Evolutionary conservation across 37 sponge, comb jelly and placozoan species (phyloP).

Genomic region (Ephydatia muelleri): DNA sequence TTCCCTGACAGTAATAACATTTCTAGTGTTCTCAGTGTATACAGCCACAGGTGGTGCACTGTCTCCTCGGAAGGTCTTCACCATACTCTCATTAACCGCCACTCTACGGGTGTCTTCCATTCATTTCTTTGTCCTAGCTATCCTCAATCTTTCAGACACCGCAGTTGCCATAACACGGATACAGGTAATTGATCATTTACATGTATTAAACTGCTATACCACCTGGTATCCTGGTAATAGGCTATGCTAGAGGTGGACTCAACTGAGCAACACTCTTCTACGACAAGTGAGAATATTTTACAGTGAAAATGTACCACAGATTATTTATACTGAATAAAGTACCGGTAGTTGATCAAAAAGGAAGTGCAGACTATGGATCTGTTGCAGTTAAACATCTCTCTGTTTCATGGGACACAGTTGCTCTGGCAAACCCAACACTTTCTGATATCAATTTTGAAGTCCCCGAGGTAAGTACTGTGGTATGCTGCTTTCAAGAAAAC

Average conservation of each 20-base stretch:
- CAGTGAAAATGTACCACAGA: no score
- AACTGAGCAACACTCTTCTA: no score
- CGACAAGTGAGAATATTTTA: no score
- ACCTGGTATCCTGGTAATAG: background rate
- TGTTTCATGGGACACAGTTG: no score
- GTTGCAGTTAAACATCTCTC: no score
- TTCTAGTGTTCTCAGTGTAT: slow-evolving; percentile 42
- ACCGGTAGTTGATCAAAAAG: no score
- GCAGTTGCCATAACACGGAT: slow-evolving; percentile 43
- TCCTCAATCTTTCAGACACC: slow-evolving; percentile 14
- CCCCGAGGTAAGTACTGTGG: no score
- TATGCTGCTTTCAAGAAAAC: no score
- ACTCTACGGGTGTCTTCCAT: background rate
- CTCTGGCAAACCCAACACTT: no score
- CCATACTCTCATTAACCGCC: slow-evolving; percentile 14
- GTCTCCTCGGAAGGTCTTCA: slow-evolving; percentile 30
- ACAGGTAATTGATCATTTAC: background rate
- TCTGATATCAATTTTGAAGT: no score
- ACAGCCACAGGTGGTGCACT: slow-evolving; percentile 10
- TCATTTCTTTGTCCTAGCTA: background rate
- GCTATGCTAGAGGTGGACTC: slow-evolving; percentile 7
- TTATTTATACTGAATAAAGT: no score
- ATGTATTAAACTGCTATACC: background rate
- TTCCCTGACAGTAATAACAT: background rate
- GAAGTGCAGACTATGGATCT: no score